phyloP scores from a whole-genome alignment of 2,113 vertebrate species.

The Rousettus leschenaultii region DNA sequence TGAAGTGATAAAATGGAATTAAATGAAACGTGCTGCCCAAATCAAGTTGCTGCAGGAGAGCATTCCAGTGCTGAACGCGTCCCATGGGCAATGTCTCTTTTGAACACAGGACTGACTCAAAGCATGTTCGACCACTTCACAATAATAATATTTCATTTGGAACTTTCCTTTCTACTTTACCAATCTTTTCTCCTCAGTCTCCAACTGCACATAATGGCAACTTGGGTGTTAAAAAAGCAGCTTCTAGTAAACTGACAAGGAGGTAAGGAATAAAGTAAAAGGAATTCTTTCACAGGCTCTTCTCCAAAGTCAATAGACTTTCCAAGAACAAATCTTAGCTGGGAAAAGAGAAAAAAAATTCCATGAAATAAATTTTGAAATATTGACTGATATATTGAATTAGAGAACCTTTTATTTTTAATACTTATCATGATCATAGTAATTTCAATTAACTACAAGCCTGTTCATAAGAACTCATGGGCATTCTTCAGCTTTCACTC shows the following conservation, averaged over 20 bases:
- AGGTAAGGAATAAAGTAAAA: not conserved
- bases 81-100: not conserved
- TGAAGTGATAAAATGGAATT: too few species aligned
- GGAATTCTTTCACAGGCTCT: not conserved
- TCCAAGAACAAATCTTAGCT: not conserved
- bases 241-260: not conserved
- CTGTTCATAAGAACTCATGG: not conserved
- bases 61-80: accelerated
- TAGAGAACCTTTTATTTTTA: not conserved
- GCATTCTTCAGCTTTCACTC: not conserved
- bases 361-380: not conserved
- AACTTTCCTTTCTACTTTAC: not conserved
- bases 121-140: not conserved
- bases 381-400: not conserved
- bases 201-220: not conserved
- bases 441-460: not conserved
- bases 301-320: not conserved
- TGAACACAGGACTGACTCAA: not conserved
- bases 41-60: not conserved
- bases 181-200: not conserved
- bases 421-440: not conserved
- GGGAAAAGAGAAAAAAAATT: not conserved
- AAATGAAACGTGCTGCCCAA: not conserved
- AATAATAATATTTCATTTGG: not conserved
- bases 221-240: not conserved